Base-by-base conservation (phyloP, 2,888 invertebrate species). In the Microctonus aethiopoides region DNA sequence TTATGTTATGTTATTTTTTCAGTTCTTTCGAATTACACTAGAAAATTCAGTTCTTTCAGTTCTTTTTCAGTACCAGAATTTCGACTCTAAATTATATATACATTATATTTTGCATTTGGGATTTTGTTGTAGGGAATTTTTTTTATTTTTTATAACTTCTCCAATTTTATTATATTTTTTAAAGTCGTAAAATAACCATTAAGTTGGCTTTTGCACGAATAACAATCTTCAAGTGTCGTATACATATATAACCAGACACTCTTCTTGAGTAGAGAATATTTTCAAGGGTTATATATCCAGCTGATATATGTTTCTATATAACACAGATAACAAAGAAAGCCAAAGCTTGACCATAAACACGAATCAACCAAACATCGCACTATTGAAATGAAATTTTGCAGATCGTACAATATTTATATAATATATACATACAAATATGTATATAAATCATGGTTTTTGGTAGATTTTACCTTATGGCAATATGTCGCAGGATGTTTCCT, bases 321-420 rank as follows among this genome's bases (percentile, higher is more conserved):
- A 2, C 60, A 56, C 46, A 63, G 51, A 68, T 57, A 65, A 72
- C 71, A 74, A 72, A 74, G 72, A 71, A 13, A 0, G 11, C 60
- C 68, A 52, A 69, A 10, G 29, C 29, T 67, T 73, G 69, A 71
- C 71, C 69, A 32, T 71, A 60, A 26, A 66, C 24, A 36, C 46
- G 5, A 61, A 20, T n/a, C 16, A 29, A 32, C 7, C 11, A 24
- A 24, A 63, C 54, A 51, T 20, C 32, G 51, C 71, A 39, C n/a
- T 41, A 29, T 51, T 54, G n/a, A 57, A 72, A 64, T 67, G 71
- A 72, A 67, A 72, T 68, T 70, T 68, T 34, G 51, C 71, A 71
- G 65, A 74, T 69, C 63, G 52, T 60, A 20, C n/a, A 2, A 1
- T 16, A 6, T 7, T 0, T 34, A 57, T 57, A 56, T 59, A 71